These are phyloP conservation scores for Nyctibius bracteatus DNA, from an alignment of 2,113 vertebrate species.

Conservation along the genomic window DNA sequence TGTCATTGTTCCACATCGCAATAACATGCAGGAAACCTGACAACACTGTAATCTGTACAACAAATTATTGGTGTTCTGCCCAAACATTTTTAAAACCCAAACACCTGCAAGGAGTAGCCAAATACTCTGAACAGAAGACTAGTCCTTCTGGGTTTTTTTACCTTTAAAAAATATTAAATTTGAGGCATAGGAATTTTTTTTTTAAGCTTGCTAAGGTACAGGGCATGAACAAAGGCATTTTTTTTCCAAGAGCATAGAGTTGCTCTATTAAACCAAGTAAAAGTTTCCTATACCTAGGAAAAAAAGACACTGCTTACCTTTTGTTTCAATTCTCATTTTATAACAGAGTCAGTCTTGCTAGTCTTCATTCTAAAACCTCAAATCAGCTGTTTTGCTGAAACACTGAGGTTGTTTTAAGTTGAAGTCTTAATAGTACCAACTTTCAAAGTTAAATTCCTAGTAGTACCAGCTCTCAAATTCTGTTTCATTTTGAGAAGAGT, in stretches of 20 bases:
- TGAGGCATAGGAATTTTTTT: neutral
- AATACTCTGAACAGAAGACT: neutral
- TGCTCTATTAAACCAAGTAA: neutral
- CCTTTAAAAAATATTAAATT: neutral
- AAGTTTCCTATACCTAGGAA: neutral
- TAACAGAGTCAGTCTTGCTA: neutral
- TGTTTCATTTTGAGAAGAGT: neutral
- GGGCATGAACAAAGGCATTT: neutral
- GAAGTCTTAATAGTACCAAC: neutral
- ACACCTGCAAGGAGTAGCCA: slow-evolving; percentile 25
- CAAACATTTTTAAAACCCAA: slow-evolving; percentile 35
- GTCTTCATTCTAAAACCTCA: neutral
- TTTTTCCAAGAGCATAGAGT: neutral
- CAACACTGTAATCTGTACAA: slow-evolving; percentile 23
- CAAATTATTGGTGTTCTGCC: slow-evolving; percentile 43
- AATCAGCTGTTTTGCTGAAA: neutral
- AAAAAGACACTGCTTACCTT: neutral
- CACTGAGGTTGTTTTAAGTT: neutral
- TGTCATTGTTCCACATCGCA: slow-evolving; percentile 15
- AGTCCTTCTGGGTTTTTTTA: neutral
- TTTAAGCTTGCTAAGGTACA: neutral
- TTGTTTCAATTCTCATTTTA: neutral
- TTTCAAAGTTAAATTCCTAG: neutral
- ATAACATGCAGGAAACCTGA: slow-evolving; percentile 34
- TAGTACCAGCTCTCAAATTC: neutral